Conservation (phyloP, 2,888 invertebrate species). For the Athalia circularis region DNA sequence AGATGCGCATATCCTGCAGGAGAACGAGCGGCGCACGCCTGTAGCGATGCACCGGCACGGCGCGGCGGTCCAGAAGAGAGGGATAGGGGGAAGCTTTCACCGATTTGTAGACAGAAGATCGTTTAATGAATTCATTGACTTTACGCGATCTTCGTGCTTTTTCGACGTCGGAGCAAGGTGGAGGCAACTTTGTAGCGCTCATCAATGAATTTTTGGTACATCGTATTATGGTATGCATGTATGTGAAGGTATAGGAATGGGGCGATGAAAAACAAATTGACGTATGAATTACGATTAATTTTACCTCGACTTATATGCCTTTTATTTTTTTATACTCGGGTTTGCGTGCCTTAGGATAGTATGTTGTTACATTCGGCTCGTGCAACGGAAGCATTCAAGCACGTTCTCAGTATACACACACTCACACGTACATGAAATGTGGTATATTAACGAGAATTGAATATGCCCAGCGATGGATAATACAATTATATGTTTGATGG, state of each 20-base stretch:
- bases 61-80: conserved; percentile 4
- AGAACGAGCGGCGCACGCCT: conserved; percentile 27
- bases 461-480: conserved; percentile 18
- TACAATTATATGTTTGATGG: conserved; percentile 20
- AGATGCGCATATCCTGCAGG: conserved; percentile 24
- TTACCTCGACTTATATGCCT: conserved; percentile 19
- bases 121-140: conserved; percentile 53
- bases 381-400: conserved; percentile 37
- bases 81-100: conserved; percentile 53
- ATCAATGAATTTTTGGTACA: too few relatives aligned
- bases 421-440: conserved; percentile 12
- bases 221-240: background rate
- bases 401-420: conserved; percentile 17
- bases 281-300: conserved; percentile 41
- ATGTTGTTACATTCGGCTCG: conserved; percentile 32
- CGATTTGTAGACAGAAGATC: conserved; percentile 58
- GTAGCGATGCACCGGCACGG: conserved; percentile 18
- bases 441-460: conserved; percentile 34
- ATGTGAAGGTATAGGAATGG: background rate
- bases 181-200: background rate
- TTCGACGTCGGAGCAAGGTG: conserved; percentile 5
- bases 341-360: conserved; percentile 39
- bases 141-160: conserved; percentile 48
- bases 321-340: conserved; percentile 7
- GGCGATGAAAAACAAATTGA: conserved; percentile 32